These are phyloP conservation scores for Callipepla californica DNA, from an alignment of 2,113 vertebrate genomes.

Conservation along the genomic window DNA sequence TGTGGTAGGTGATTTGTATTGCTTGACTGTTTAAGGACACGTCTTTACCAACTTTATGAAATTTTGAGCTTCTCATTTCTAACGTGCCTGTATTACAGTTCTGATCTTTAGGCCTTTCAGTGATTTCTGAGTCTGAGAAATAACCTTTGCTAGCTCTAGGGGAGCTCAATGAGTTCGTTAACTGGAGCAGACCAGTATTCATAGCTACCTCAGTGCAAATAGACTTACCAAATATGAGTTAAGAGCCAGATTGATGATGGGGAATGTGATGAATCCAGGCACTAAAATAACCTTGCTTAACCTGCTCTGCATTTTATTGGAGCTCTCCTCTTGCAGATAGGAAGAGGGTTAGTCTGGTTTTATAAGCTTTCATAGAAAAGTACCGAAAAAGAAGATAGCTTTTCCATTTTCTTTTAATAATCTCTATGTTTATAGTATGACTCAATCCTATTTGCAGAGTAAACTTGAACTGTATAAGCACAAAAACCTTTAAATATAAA, in stretches of 20 bases:
- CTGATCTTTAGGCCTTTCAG: background rate
- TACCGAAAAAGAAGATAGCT: background rate
- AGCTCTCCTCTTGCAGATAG: background rate
- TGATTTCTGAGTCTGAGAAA: background rate
- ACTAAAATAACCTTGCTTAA: background rate
- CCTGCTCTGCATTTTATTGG: background rate
- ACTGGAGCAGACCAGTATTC: background rate
- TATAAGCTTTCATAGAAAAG: background rate
- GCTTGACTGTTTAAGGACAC: background rate
- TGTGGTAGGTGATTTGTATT: background rate
- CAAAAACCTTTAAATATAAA: background rate
- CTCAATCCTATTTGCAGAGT: background rate
- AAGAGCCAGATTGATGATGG: background rate
- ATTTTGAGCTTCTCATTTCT: background rate
- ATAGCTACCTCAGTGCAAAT: background rate
- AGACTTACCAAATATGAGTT: background rate
- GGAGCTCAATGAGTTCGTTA: background rate
- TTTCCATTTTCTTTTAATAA: background rate
- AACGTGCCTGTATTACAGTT: background rate
- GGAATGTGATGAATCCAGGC: background rate
- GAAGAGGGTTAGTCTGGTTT: background rate
- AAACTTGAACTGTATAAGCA: background rate
- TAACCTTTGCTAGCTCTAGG: too few species aligned
- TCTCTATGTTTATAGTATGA: background rate
- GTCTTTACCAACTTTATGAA: accelerated